Base-by-base conservation (phyloP, 2,888 invertebrate genomes). In the Gymnosoma rotundatum region DNA sequence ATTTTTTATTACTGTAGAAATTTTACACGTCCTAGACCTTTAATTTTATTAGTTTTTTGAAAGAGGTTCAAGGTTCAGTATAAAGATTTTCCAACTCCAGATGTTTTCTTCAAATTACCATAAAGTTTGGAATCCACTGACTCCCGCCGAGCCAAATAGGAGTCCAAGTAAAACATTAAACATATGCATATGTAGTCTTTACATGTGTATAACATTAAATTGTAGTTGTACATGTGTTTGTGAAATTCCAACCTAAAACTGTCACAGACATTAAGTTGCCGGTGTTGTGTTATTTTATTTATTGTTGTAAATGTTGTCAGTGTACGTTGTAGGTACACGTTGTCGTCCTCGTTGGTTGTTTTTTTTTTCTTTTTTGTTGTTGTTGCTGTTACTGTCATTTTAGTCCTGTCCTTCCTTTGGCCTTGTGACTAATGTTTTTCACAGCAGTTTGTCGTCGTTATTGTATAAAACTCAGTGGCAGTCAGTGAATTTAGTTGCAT, bases 391-490 rank as follows among this genome's bases (percentile, higher is more conserved):
- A 54, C 74, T 73, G 78, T 79, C 73, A 72, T 64, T 72, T 70
- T 79, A 73, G 72, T 81, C 75, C 70, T 86, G 86, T 87, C 86
- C 82, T 87, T 83, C 87, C 84, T 87, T 87, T 86, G 90, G 88
- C 88, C 89, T 88, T 89, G 90, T 89, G 88, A 86, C 78, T 86
- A 86, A 86, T 86, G 87, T 66, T 80, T 72, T 66, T 72, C 78
- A 80, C 82, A 69, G 78, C 83, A 75, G 80, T 74, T 63, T 60
- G 58, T 82, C 66, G 60, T 83, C 69, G 38, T 58, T 12, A n/a
- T 61, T 83, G 56, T 64, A 32, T 42, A 54, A 25, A 25, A 58
- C 72, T 58, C 72, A 72, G 78, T 60, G 78, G 78, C 64, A 79
- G 78, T 79, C 50, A 58, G 61, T 69, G 52, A 32, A 54, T 78